A percentile compares a stretch with the other conserved stretches of the same genome.
These are phyloP conservation scores for Mycalesis mineus DNA, from an alignment of 2,888 invertebrate genomes.

Conservation along the genomic window DNA sequence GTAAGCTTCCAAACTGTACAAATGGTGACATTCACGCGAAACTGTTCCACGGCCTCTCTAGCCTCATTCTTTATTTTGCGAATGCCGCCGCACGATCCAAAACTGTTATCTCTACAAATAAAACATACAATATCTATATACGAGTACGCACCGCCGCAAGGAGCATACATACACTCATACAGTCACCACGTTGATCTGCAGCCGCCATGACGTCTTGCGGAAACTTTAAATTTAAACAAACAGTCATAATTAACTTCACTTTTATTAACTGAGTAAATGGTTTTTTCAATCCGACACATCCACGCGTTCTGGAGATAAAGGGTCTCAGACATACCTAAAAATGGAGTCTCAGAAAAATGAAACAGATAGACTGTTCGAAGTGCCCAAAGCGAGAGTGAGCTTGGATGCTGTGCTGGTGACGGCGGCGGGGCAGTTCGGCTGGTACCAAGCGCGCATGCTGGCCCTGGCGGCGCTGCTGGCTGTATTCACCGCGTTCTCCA, in stretches of 20 bases:
- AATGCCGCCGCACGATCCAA: background rate
- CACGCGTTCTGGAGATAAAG: no score
- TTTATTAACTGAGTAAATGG: no score
- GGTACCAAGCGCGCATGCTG: constrained; percentile 38
- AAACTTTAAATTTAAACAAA: background rate
- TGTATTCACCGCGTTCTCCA: constrained; percentile 34
- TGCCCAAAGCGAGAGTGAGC: constrained; percentile 28
- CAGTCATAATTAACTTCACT: no score
- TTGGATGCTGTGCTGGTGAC: constrained; percentile 39
- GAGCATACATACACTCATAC: background rate
- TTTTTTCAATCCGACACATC: no score
- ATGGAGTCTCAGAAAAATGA: background rate
- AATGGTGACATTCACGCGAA: no score
- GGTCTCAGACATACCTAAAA: background rate
- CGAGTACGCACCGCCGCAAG: background rate
- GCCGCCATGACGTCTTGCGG: background rate
- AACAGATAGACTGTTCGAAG: background rate
- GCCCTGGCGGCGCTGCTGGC: constrained; percentile 30
- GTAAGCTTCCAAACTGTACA: no score
- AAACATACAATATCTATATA: background rate
- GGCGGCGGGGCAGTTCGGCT: constrained; percentile 44
- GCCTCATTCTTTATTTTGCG: background rate
- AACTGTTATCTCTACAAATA: background rate
- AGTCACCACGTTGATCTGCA: background rate
- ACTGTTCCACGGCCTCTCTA: background rate